Evolutionary conservation across 2,888 invertebrate genomes (phyloP).

Genomic region (Spatulosminthurus flaviceps): DNA sequence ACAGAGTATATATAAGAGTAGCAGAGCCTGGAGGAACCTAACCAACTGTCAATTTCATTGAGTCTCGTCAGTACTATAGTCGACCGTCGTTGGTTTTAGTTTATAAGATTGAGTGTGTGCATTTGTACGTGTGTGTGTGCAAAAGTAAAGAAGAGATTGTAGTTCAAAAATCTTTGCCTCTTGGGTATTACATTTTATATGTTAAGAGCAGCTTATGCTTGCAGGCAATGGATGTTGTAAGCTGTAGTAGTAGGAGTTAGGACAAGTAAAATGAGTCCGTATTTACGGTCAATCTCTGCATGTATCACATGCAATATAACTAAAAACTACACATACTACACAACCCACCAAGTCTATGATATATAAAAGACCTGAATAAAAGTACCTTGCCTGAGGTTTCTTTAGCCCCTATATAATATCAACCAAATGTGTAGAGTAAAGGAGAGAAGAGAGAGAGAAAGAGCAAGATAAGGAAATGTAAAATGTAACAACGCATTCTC

Average conservation of each 20-base stretch:
- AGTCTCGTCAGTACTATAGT: constrained; percentile 4
- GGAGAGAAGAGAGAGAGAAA: background rate
- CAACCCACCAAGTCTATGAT: constrained; percentile 2
- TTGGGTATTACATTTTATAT: background rate
- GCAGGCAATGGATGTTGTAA: no score
- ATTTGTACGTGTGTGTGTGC: background rate
- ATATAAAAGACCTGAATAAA: background rate
- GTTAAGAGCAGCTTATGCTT: background rate
- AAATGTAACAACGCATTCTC: no score
- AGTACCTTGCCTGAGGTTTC: background rate
- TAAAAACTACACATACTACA: background rate
- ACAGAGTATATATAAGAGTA: background rate
- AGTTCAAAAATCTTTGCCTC: constrained; percentile 18
- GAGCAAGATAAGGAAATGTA: constrained; percentile 12
- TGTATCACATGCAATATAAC: background rate
- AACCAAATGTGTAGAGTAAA: constrained; percentile 11
- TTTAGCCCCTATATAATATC: background rate
- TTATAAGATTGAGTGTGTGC: background rate
- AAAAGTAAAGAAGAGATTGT: background rate
- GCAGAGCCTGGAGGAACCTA: constrained; percentile 10
- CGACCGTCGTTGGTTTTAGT: constrained; percentile 14
- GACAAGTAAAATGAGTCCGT: background rate
- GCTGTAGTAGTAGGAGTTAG: no score
- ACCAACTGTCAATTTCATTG: constrained; percentile 18
- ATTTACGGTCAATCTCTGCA: constrained; percentile 14